Evolutionary conservation across 2,888 invertebrate genomes (phyloP), one percentile per base, ranked within the genome.

Genomic region (Caenorhabditis zanzibari): DNA sequence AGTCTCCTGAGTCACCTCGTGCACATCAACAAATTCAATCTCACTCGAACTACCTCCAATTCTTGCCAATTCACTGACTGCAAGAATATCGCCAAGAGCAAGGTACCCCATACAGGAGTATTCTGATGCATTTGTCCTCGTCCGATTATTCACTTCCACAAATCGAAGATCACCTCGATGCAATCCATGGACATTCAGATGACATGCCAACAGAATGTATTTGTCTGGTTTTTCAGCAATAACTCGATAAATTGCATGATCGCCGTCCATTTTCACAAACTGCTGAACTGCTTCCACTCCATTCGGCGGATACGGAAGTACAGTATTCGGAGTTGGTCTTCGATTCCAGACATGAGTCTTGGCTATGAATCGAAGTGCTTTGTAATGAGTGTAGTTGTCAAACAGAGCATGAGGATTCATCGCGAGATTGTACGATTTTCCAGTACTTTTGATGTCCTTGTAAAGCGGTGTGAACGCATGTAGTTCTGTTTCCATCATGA

Each of bases 111-210:
- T 32, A 41, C 41, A 41, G 0, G 56, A 59, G 24, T 49, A 47
- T 12, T 22, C 12, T 1, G 47, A 61, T 63, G 58, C 61, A 35
- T 35, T 44, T 3, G 47, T 44, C 22, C 47, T 59, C 5, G 75
- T 64, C 19, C 56, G 44, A 28, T 22, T n/a, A 41, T 75, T 75
- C 12, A 75, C 66, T 64, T 75, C 66, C 10, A 75, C 24, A 28
- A 75, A 75, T 5, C 75, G 58, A 19, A 75, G 75, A 58, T 75
- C 75, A 32, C 58, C 75, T 44, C 75, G 19, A n/a, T 75, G 32
- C 2, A 75, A 49, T 28, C 24, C 75, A 35, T 75, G 75, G 1
- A 49, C 19, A 19, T 75, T 75, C 47, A 38, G 16, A 32, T 75
- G 59, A 16, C 66, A 66, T 1, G 75, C 75, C 28, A 75, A 2